Percentiles rank a stretch among this genome's conserved stretches.
Conservation (phyloP, 2,113 vertebrate species). For the Pluvianellus socialis region DNA sequence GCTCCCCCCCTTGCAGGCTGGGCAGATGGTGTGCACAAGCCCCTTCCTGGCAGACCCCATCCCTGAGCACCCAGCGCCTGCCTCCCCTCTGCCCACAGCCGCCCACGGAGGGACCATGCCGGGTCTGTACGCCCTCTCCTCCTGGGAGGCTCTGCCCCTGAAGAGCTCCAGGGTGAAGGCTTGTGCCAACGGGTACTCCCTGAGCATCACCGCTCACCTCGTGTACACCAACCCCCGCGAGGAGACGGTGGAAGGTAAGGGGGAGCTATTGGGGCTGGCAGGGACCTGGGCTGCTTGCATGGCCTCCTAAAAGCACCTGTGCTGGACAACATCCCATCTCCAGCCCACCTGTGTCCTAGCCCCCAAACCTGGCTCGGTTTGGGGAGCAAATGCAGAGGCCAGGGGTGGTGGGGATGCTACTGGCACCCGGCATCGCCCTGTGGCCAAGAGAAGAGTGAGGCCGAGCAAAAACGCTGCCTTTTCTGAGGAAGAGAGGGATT, state of each 20-base stretch:
- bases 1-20: not conserved
- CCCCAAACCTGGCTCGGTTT: not conserved
- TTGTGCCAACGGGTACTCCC: constrained; percentile 88
- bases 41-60: accelerated
- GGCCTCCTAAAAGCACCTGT: not conserved
- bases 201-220: constrained; percentile 87
- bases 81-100: not conserved
- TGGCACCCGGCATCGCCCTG: not conserved
- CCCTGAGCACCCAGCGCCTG: not conserved
- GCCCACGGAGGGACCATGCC: constrained; percentile 79
- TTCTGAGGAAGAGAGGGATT: not conserved
- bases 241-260: constrained; percentile 90
- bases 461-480: not conserved
- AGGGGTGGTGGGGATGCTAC: not conserved
- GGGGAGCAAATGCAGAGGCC: not conserved
- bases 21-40: not conserved
- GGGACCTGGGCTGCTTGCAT: accelerated
- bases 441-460: not conserved
- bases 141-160: constrained; percentile 89
- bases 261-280: not conserved
- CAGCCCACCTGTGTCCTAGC: not conserved
- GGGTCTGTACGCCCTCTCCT: constrained; percentile 86
- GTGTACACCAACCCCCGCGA: constrained; percentile 84
- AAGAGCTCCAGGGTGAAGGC: constrained; percentile 91
- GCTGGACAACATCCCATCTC: not conserved